phyloP scores from a whole-genome alignment of 2,113 vertebrate species.

The Riparia riparia region DNA sequence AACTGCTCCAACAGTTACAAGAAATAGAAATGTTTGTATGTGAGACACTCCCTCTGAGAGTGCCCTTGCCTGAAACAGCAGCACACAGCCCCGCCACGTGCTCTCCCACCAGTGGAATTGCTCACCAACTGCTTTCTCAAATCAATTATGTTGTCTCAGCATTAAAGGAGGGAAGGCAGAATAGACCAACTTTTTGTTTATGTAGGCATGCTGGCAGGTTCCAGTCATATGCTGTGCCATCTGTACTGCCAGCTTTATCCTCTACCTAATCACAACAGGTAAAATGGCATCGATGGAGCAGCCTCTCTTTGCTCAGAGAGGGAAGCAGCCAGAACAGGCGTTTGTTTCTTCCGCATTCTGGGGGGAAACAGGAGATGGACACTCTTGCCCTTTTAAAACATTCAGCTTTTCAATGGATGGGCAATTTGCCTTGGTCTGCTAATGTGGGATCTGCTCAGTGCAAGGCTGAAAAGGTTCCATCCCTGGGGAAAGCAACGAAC shows the following conservation, averaged over 20 bases:
- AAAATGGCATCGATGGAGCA: constrained; percentile 50
- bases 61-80: background rate
- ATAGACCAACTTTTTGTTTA: constrained; percentile 65
- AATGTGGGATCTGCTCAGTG: constrained; percentile 64
- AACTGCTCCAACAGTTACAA: background rate
- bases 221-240: constrained; percentile 66
- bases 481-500: constrained; percentile 57
- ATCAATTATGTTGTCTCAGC: constrained; percentile 66
- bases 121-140: constrained; percentile 62
- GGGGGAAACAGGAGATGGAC: constrained; percentile 52
- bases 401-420: constrained; percentile 49
- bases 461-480: constrained; percentile 75
- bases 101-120: constrained; percentile 23
- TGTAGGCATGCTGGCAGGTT: constrained; percentile 59
- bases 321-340: constrained; percentile 23
- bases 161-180: constrained; percentile 40
- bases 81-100: constrained; percentile 10
- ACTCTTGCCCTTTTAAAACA: constrained; percentile 69
- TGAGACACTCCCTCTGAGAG: constrained; percentile 50
- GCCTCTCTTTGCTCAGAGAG: background rate
- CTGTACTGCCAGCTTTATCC: constrained; percentile 50
- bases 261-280: constrained; percentile 45
- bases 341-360: background rate
- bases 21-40: constrained; percentile 34
- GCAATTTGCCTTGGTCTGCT: constrained; percentile 66